Conservation (phyloP, 1,140 invertebrate species). For the Hyles vespertilio region DNA sequence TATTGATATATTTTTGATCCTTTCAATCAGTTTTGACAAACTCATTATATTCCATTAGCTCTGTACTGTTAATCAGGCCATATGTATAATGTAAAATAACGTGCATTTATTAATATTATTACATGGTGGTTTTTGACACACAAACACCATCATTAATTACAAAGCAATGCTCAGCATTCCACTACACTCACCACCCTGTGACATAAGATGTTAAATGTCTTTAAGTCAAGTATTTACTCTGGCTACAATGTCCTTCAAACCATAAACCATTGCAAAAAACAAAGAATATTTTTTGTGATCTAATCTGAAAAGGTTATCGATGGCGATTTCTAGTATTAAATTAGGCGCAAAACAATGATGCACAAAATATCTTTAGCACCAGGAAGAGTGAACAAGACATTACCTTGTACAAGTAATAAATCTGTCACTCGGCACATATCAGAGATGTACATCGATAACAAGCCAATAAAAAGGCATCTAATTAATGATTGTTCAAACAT, state of each 20-base stretch:
- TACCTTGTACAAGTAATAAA: slow-evolving; percentile 58
- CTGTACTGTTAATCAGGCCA: slow-evolving; percentile 3
- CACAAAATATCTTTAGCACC: slow-evolving; percentile 36
- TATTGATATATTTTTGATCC: slow-evolving; percentile 9
- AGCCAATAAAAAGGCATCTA: slow-evolving; percentile 57
- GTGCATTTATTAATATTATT: too few species aligned
- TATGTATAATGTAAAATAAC: too few species aligned
- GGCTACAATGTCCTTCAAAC: too few species aligned
- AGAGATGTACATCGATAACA: slow-evolving; percentile 45
- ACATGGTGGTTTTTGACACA: too few species aligned
- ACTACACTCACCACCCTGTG: too few species aligned
- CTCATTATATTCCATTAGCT: slow-evolving; percentile 2
- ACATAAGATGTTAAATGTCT: too few species aligned
- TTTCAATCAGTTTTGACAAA: slow-evolving; percentile 9
- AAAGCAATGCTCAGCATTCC: too few species aligned
- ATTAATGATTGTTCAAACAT: slow-evolving; percentile 57
- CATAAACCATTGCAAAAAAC: too few species aligned
- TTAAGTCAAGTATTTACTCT: too few species aligned
- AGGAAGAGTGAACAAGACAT: slow-evolving; percentile 51
- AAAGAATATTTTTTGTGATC: too few species aligned
- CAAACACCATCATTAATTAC: too few species aligned
- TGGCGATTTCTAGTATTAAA: slow-evolving; percentile 8
- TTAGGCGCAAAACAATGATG: slow-evolving; percentile 30
- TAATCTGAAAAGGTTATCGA: too few species aligned
- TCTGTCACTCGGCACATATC: slow-evolving; percentile 53